Base-by-base conservation (phyloP, 2,888 invertebrate species). In the Lepidocyrtoides sp. region DNA sequence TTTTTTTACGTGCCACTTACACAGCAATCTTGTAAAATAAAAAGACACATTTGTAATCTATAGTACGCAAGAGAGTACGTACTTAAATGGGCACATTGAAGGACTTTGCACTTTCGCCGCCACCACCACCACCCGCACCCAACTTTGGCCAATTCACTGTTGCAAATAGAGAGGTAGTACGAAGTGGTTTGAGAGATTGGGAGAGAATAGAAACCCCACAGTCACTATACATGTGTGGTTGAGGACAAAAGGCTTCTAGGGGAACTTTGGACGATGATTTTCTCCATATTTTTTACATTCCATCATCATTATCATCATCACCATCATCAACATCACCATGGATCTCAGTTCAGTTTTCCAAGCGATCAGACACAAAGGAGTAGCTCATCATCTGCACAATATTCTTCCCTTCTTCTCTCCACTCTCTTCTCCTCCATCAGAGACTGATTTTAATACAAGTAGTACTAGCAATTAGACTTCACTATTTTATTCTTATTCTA, bases 291-390 rank as follows among this genome's bases (percentile, higher is more conserved):
- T 79, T 79, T 79, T 57, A 10, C 79, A 54, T 20, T 79, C 20
- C 32, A 54, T 54, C 54, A 54, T 66, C 26, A 75, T 17, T 32
- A 54, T 54, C 32, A 54, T 54, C 54, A 54, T 66, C 26, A 75
- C 20, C 54, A 54, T 54, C 54, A 54, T 17, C 54, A 54, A 32
- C 54, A 54, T 79, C 79, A 79, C 57, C 54, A 79, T 79, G 79
- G 57, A 79, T 79, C 57, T 79, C 79, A 79, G 79, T 79, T 79
- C 79, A 57, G 79, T 79, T 57, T 79, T 79, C 79, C 79, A 79
- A 79, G 79, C 79, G 17, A 79, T 79, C 54, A 29, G 79, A 57
- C 54, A 79, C 79, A 79, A 79, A 79, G 79, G 79, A 54, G 79
- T 79, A 57, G 79, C 57, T 79, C 79, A 79, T 36, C 79, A 79